A percentile compares a stretch with the other conserved stretches of the same genome.
phyloP scores from a whole-genome alignment of 2,797 vertebrate genomes.

The Gymnothorax javanicus region DNA sequence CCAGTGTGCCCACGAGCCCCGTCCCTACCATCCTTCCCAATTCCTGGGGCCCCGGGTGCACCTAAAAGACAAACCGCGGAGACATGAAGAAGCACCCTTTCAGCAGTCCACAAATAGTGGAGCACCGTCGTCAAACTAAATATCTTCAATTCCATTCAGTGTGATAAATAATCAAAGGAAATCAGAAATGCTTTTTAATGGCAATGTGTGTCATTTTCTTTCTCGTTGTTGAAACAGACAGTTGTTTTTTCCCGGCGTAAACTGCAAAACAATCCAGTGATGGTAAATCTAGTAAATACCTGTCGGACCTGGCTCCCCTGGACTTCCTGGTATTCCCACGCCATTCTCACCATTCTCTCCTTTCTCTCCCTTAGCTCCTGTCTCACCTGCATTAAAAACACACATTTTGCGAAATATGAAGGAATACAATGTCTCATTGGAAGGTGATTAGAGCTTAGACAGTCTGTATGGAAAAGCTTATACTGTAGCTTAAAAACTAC shows the following conservation, averaged over 20 bases:
- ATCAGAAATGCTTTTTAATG: too few species aligned
- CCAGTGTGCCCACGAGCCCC: slow-evolving; percentile 71
- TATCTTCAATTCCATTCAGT: background rate
- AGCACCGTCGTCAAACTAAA: background rate
- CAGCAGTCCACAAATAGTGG: background rate
- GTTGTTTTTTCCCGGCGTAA: background rate
- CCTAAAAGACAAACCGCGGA: slow-evolving; percentile 52
- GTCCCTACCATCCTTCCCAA: slow-evolving; percentile 72
- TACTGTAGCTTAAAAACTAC: too few species aligned
- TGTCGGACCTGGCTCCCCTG: slow-evolving; percentile 66
- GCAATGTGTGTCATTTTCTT: background rate
- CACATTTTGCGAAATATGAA: background rate
- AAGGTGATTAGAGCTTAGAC: too few species aligned
- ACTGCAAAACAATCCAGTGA: background rate
- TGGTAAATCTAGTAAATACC: slow-evolving; percentile 54
- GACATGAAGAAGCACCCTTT: background rate
- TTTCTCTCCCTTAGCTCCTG: slow-evolving; percentile 66
- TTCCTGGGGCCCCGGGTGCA: slow-evolving; percentile 62
- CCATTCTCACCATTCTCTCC: slow-evolving; percentile 71
- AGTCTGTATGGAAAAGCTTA: too few species aligned
- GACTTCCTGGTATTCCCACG: slow-evolving; percentile 69
- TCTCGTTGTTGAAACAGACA: background rate
- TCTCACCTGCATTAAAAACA: slow-evolving; percentile 61
- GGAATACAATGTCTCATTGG: too few species aligned
- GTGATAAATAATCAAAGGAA: too few species aligned